Percentiles rank a stretch among this genome's conserved stretches.
These are phyloP conservation scores for Nyctalus aviator DNA, from an alignment of 2,797 vertebrate genomes.

Conservation along the genomic window DNA sequence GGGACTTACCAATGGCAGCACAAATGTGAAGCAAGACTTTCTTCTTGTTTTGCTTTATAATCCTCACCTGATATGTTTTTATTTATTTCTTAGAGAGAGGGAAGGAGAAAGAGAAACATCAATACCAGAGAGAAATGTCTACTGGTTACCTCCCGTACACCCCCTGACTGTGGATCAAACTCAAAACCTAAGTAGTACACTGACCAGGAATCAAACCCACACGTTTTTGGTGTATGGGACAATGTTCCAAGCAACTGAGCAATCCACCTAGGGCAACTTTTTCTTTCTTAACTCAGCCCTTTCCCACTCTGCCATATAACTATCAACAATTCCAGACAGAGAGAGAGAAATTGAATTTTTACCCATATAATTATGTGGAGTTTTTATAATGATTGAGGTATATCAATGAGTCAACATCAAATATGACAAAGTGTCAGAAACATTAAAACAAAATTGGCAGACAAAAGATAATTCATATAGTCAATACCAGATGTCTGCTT, in stretches of 20 bases:
- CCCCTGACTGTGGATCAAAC: no score
- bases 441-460: constrained; percentile 19
- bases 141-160: neutral
- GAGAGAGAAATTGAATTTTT: neutral
- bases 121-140: neutral
- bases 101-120: neutral
- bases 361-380: neutral
- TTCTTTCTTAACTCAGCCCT: neutral
- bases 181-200: no score
- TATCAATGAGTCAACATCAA: constrained; percentile 10
- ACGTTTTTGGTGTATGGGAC: neutral
- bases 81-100: neutral
- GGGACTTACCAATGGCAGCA: neutral
- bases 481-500: neutral
- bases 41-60: neutral
- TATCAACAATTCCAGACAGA: neutral
- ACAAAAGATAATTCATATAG: neutral
- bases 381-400: neutral
- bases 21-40: neutral
- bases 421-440: neutral
- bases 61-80: neutral
- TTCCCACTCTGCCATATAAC: neutral
- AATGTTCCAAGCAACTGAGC: neutral
- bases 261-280: rapidly evolving
- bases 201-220: neutral